These are phyloP conservation scores for Gymnopithys bicolor DNA, from an alignment of 2,797 vertebrate species.

Conservation along the genomic window DNA sequence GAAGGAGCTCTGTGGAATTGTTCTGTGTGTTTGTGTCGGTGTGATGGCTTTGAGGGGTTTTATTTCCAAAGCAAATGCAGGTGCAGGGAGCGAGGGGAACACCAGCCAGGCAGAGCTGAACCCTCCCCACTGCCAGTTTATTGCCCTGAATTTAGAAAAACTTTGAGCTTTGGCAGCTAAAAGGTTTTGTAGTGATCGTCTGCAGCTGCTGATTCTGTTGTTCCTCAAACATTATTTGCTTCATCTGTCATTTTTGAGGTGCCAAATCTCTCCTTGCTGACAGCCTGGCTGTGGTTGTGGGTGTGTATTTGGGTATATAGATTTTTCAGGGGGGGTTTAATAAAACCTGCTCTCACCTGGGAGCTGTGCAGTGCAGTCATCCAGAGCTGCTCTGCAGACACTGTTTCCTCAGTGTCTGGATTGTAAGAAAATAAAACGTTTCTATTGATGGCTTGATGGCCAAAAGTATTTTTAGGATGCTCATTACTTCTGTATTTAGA, in stretches of 20 bases:
- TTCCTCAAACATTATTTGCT: not conserved
- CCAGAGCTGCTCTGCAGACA: not conserved
- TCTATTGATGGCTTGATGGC: not conserved
- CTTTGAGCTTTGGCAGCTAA: not conserved
- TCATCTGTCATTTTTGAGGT: not conserved
- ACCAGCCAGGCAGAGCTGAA: not conserved
- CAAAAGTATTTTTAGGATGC: not conserved
- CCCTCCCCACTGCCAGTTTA: not conserved
- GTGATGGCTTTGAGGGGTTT: not conserved
- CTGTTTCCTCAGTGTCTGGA: not conserved
- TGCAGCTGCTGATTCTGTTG: not conserved
- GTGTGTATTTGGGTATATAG: not conserved
- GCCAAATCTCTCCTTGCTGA: not conserved
- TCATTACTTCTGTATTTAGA: not conserved
- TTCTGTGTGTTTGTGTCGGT: not conserved
- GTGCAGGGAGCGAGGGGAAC: not conserved
- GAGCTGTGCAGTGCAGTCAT: not conserved
- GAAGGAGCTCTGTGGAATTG: not conserved
- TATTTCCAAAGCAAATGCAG: not conserved
- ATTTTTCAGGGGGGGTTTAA: not conserved
- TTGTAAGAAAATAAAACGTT: constrained; percentile 5
- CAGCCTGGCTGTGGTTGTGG: not conserved
- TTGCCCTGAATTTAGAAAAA: not conserved
- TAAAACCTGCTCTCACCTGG: not conserved
- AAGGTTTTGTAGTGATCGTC: not conserved